Percentiles rank a stretch among this genome's conserved stretches.
Conservation (phyloP, 2,113 vertebrate species). For the Petroica traversi region DNA sequence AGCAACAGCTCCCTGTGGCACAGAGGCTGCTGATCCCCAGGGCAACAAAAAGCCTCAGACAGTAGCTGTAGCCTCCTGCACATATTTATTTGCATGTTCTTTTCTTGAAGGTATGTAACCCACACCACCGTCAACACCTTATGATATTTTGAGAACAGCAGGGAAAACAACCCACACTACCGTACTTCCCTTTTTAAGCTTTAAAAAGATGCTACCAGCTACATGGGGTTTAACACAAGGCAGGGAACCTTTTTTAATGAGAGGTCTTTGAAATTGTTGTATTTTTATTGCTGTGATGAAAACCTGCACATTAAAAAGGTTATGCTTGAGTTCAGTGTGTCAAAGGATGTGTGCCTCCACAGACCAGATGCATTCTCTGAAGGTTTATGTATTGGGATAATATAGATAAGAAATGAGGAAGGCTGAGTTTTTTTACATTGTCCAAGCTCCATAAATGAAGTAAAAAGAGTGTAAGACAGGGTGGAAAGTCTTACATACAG, state of each 20-base stretch:
- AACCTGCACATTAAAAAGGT: not conserved
- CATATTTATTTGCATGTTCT: not conserved
- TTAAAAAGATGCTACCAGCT: not conserved
- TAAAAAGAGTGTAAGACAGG: not conserved
- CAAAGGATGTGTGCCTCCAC: not conserved
- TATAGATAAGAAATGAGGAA: not conserved
- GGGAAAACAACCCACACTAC: not conserved
- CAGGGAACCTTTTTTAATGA: not conserved
- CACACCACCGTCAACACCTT: not conserved
- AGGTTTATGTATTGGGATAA: not conserved
- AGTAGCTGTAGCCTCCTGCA: not conserved
- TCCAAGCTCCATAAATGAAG: not conserved
- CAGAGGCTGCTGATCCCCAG: not conserved
- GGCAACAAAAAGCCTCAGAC: accelerated
- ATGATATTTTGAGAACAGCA: not conserved
- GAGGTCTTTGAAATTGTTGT: not conserved
- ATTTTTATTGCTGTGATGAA: not conserved
- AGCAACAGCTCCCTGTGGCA: not conserved
- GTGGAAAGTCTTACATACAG: not conserved
- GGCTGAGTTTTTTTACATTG: not conserved
- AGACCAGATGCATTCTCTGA: not conserved
- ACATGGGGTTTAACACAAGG: accelerated
- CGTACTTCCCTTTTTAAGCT: not conserved
- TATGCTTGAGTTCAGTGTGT: not conserved
- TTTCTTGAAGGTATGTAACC: not conserved